These are phyloP conservation scores for Aptenodytes patagonicus DNA, from an alignment of 2,113 vertebrate species.

Conservation along the genomic window DNA sequence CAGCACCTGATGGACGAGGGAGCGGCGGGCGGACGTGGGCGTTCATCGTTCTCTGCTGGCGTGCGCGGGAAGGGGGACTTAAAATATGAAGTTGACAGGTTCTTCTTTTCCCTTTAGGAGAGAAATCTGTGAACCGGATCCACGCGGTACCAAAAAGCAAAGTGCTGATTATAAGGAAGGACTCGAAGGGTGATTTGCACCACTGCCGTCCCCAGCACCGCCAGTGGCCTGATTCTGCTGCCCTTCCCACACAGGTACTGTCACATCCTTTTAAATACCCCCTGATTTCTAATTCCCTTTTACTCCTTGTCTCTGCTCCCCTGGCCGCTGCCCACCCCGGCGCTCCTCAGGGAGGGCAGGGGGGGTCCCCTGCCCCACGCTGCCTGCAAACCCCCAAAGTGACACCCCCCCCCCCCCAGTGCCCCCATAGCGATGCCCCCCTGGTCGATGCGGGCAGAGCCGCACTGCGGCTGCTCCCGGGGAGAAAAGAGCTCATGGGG, in stretches of 20 bases:
- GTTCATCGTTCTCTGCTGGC: rapidly evolving
- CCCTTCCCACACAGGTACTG: neutral
- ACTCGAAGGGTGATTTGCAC: neutral
- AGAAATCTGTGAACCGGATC: neutral
- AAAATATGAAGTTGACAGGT: rapidly evolving
- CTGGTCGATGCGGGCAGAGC: neutral
- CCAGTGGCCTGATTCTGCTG: neutral
- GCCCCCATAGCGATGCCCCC: rapidly evolving
- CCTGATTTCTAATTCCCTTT: neutral
- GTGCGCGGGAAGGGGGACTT: rapidly evolving
- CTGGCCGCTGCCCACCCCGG: neutral
- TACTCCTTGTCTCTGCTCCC: neutral
- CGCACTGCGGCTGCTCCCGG: rapidly evolving
- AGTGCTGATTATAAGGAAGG: neutral
- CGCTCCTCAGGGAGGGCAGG: rapidly evolving
- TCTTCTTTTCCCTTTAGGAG: neutral
- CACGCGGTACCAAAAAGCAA: neutral
- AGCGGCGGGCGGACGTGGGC: rapidly evolving
- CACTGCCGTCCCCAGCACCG: neutral
- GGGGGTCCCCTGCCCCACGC: neutral
- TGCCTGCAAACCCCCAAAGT: neutral
- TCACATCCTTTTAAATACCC: neutral
- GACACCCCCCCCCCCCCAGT: neutral
- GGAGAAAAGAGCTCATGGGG: neutral
- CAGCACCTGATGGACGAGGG: neutral